Evolutionary conservation across 1,140 invertebrate species (phyloP), one percentile per base, ranked within the genome.

Genomic region (Drosophila saltans): DNA sequence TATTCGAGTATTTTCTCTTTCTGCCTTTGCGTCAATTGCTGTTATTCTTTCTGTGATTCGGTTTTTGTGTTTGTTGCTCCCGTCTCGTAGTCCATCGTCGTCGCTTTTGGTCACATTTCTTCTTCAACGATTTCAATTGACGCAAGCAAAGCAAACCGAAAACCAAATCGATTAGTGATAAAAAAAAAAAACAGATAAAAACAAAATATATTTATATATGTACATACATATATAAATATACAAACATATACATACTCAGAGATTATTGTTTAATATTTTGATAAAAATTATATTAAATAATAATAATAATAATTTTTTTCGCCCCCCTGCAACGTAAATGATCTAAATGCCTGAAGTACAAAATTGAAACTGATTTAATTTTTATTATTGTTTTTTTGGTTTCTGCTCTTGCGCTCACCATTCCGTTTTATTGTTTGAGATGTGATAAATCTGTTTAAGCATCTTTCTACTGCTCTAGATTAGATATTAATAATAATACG

Each of bases 361-460:
- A 89, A 83, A 75, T 68, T 43, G 63, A 39, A 75, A 88, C 80
- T 88, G 81, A 81, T 59, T 69, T 56, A 43, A 48, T 36, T 58
- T 30, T 36, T 56, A 62, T 80, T 68, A 58, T 41, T 72, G 61
- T 59, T n/a, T 36, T 43, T 67, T 52, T 41, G 16, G 16, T 63
- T 33, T 79, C 62, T 67, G 16, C 16, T 16, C 16, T 16, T 16
- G 16, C 16, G 16, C 16, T 16, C 16, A 16, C 16, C 61, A 39
- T 79, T 80, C 59, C 57, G 48, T 57, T 66, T 67, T 60, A 48
- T 55, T 30, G 45, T 60, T 69, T 72, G 66, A 40, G 58, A 81
- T 85, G 81, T 78, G 80, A 89, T 89, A 88, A 89, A 88, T 89
- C 66, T 83, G 70, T 69, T 75, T 75, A 77, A 76, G 81, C 66